Evolutionary conservation across 2,888 invertebrate species (phyloP).

Genomic region (Tachina lurida): DNA sequence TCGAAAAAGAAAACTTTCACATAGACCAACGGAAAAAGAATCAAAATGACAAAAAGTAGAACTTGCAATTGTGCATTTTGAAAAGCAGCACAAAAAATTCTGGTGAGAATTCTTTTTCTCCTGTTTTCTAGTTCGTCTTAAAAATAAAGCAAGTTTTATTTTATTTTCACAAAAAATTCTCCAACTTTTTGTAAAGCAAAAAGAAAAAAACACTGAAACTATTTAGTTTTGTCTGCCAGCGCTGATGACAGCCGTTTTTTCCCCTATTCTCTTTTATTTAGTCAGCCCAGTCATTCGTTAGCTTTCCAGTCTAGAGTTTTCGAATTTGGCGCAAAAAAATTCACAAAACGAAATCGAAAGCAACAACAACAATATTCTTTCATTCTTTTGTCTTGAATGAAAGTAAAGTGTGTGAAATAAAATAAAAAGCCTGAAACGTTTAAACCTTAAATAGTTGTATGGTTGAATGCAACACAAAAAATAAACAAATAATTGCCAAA

Average conservation of each 20-base stretch:
- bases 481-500: not conserved
- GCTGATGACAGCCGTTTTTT: slow-evolving; percentile 53
- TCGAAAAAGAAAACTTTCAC: slow-evolving; percentile 27
- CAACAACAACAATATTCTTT: slow-evolving; percentile 10
- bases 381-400: slow-evolving; percentile 25
- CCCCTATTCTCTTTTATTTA: not conserved
- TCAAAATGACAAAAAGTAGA: slow-evolving; percentile 38
- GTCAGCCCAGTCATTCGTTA: slow-evolving; percentile 26
- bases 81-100: slow-evolving; percentile 55
- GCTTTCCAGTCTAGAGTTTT: slow-evolving; percentile 16
- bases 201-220: slow-evolving; percentile 36
- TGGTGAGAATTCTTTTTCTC: slow-evolving; percentile 25
- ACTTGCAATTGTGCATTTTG: slow-evolving; percentile 66
- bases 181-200: slow-evolving; percentile 14
- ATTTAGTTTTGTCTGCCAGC: slow-evolving; percentile 52
- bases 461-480: slow-evolving; percentile 40
- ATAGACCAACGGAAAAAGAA: slow-evolving; percentile 17
- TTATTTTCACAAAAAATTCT: slow-evolving; percentile 8
- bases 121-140: not conserved
- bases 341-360: not conserved
- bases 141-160: slow-evolving; percentile 47
- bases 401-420: slow-evolving; percentile 36
- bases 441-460: slow-evolving; percentile 12
- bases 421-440: slow-evolving; percentile 26
- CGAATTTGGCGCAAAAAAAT: slow-evolving; percentile 55